phyloP scores from a whole-genome alignment of 2,113 vertebrate species.

The Hucho hucho region DNA sequence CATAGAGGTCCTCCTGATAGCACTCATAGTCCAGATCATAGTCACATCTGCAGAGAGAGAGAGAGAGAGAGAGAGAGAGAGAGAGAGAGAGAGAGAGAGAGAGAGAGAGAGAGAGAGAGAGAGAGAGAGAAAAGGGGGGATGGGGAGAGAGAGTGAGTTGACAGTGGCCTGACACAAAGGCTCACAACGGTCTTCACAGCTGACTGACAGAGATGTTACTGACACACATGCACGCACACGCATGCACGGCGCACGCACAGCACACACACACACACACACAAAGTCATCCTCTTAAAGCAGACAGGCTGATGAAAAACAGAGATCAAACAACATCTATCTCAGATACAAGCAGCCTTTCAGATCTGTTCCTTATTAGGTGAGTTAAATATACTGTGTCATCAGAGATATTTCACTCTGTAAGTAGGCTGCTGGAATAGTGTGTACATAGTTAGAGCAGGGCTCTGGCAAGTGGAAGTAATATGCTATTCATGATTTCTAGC shows the following conservation, averaged over 20 bases:
- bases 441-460: conserved; percentile 24
- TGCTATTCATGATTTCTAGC: conserved; percentile 50
- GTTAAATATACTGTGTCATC: conserved; percentile 16
- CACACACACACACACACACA: not conserved
- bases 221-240: not conserved
- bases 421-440: not conserved
- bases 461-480: conserved; percentile 61
- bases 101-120: not conserved
- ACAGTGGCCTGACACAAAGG: conserved; percentile 12
- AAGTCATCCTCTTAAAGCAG: not conserved
- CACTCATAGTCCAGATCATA: conserved; percentile 77
- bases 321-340: not conserved
- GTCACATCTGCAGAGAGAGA: conserved; percentile 64
- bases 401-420: conserved; percentile 35
- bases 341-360: conserved; percentile 11
- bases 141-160: conserved; percentile 14
- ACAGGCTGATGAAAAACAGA: conserved; percentile 18
- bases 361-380: conserved; percentile 9
- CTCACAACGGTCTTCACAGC: conserved; percentile 16
- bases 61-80: conserved; percentile 18
- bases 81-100: conserved; percentile 21
- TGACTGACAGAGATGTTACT: conserved; percentile 10
- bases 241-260: not conserved
- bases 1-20: conserved; percentile 78
- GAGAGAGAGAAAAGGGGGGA: conserved; percentile 23